Evolutionary conservation across 2,888 invertebrate species (phyloP).

Genomic region (Eudasyphora cyanicolor): DNA sequence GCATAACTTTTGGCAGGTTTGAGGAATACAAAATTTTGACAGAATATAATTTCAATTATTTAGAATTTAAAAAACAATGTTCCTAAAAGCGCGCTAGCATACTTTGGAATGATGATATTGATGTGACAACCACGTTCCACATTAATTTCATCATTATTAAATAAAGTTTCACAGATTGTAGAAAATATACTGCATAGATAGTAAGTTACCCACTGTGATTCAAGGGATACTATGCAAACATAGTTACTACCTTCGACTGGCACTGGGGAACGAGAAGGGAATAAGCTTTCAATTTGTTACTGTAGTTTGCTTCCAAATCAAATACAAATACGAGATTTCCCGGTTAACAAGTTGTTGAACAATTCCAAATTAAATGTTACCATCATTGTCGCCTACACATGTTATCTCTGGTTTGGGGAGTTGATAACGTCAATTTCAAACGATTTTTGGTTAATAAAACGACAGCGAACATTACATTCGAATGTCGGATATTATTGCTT

Average conservation of each 20-base stretch:
- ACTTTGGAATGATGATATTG: too few species aligned
- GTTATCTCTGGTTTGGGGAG: neutral
- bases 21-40: too few species aligned
- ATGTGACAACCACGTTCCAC: too few species aligned
- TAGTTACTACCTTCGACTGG: neutral
- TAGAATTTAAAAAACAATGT: too few species aligned
- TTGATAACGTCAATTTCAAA: neutral
- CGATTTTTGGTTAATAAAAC: neutral
- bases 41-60: too few species aligned
- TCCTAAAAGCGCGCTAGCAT: too few species aligned
- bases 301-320: neutral
- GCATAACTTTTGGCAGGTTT: too few species aligned
- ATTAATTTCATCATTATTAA: too few species aligned
- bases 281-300: slow-evolving; percentile 25
- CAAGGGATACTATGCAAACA: neutral
- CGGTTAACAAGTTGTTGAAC: neutral
- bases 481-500: neutral
- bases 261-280: neutral
- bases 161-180: too few species aligned
- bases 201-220: too few species aligned
- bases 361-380: neutral
- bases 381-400: neutral
- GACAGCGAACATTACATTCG: neutral
- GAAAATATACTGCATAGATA: neutral
- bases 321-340: neutral